These are phyloP conservation scores for Periophthalmodon schlosseri DNA, from an alignment of 2,113 vertebrate species.

Conservation along the genomic window DNA sequence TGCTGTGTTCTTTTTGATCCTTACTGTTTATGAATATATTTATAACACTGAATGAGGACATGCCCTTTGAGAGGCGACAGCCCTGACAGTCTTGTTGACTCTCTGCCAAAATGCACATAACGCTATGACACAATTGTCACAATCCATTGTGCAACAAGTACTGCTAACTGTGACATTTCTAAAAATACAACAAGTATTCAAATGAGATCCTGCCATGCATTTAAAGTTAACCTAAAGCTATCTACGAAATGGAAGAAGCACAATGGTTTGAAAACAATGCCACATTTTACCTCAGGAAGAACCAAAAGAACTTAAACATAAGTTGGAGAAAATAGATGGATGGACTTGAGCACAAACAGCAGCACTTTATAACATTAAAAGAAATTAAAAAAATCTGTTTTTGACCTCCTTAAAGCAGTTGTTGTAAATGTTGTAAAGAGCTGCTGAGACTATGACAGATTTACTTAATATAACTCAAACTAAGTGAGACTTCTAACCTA, in stretches of 20 bases:
- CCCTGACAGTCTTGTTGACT: conserved; percentile 1
- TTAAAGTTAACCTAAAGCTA: not conserved
- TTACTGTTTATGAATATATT: not conserved
- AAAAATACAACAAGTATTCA: not conserved
- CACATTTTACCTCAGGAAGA: not conserved
- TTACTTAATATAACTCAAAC: too few relatives aligned
- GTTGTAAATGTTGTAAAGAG: too few relatives aligned
- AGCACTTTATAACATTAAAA: not conserved
- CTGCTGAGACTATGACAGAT: too few relatives aligned
- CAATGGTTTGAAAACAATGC: not conserved
- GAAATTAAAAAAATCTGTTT: too few relatives aligned
- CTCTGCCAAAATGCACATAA: conserved; percentile 4
- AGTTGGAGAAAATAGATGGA: too few relatives aligned
- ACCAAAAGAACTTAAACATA: not conserved
- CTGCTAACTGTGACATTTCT: not conserved
- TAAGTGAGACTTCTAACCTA: too few relatives aligned
- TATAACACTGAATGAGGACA: not conserved
- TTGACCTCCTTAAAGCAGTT: too few relatives aligned
- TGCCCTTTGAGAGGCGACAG: not conserved
- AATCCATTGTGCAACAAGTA: not conserved
- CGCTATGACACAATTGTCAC: conserved; percentile 1
- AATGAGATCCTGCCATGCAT: not conserved
- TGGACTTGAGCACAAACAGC: not conserved
- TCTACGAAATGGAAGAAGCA: not conserved
- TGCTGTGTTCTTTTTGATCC: not conserved